Base-by-base conservation (phyloP, 1,140 invertebrate species). In the Panulirus ornatus region DNA sequence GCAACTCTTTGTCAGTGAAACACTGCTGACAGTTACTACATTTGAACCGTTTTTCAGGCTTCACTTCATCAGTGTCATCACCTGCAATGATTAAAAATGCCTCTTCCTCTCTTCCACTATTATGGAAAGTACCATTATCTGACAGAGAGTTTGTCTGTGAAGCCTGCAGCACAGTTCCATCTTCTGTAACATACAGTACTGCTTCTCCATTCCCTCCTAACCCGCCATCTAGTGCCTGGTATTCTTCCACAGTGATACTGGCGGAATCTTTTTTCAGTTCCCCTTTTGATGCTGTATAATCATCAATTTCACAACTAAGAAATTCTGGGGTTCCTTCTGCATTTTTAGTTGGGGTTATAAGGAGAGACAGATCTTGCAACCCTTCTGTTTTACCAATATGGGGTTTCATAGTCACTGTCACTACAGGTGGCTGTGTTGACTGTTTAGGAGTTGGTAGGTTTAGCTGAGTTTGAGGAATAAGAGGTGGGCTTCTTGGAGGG, bases 361-460 rank as follows among this genome's bases (percentile, higher is more conserved):
- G 87, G 27, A 89, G 87, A 58, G 87, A 89, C 6, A 89, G 79
- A 27, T 89, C 87, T 40, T 89, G 87, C 14, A 89, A 44, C 27
- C 87, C 87, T 27, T 89, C 87, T 27, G 87, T 89, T 70, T 89
- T 89, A 36, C 87, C 87, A 51, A 89, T 66, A 42, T 89, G 87
- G 1, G 87, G 87, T 30, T 89, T 89, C 87, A 89, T 89, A 51
- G 87, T 89, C 2, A 89, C 87, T 14, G 87, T 89, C 6, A 89
- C 87, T 27, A 89, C 11, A 27, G 86, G 86, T 9, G 54, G 40
- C 30, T 88, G 58, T 44, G 54, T 81, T 47, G 79, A 40, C 34
- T 82, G 63, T 30, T 30, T 63, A 22, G 63, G 78, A 22, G n/a
- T 14, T 34, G 36, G 3, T 19, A 40, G 30, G 9, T 27, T 14